A percentile compares a stretch with the other conserved stretches of the same genome.
Evolutionary conservation across 1,140 invertebrate genomes (phyloP).

Genomic region (Oryctes rhinoceros): DNA sequence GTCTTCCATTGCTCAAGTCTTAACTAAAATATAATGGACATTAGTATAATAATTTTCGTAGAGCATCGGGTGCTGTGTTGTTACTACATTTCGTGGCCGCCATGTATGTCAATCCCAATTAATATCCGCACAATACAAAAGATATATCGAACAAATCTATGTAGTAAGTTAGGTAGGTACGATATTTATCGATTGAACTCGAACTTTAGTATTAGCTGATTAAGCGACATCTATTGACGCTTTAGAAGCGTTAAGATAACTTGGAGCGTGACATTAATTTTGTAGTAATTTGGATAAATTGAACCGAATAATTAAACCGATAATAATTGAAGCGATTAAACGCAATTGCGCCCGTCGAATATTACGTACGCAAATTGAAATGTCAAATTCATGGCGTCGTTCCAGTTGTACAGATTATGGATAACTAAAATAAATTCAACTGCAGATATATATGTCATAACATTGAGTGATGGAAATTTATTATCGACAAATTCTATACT

Average conservation of each 20-base stretch:
- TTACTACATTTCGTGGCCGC: too few species aligned
- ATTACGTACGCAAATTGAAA: conserved; percentile 31
- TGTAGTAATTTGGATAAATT: conserved; percentile 9
- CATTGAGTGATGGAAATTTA: background rate
- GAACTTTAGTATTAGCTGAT: background rate
- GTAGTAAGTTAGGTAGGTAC: too few species aligned
- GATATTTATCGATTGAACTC: background rate
- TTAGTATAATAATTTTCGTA: too few species aligned
- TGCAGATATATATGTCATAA: background rate
- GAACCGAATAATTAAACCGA: conserved; percentile 1
- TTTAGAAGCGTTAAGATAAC: background rate
- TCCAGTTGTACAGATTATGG: background rate
- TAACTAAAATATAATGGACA: too few species aligned
- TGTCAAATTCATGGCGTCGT: conserved; percentile 28
- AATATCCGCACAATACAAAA: too few species aligned
- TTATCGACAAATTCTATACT: background rate
- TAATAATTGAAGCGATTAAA: background rate
- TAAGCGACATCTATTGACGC: background rate
- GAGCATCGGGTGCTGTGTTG: too few species aligned
- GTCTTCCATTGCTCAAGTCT: too few species aligned
- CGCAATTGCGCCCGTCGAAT: background rate
- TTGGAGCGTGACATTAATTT: conserved; percentile 13
- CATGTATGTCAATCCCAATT: too few species aligned
- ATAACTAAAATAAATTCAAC: background rate
- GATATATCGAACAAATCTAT: too few species aligned